Conservation (phyloP, 2,888 invertebrate genomes). For the Stegophylla sp. region DNA sequence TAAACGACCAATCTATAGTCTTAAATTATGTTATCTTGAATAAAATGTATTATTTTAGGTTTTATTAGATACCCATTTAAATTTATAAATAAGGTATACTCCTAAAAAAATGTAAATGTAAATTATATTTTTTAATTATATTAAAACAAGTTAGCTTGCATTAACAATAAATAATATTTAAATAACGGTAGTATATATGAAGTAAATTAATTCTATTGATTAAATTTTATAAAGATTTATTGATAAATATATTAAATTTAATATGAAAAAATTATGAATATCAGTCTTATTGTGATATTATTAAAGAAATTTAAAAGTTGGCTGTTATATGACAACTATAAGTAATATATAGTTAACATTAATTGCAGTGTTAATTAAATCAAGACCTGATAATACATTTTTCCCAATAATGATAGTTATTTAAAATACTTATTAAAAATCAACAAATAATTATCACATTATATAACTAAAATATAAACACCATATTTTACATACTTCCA, state of each 20-base stretch:
- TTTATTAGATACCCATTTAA: no score
- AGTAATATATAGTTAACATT: not conserved
- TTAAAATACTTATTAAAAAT: not conserved
- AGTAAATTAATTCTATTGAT: not conserved
- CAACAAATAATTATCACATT: not conserved
- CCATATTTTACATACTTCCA: constrained; percentile 54
- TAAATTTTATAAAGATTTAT: not conserved
- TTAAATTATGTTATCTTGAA: no score
- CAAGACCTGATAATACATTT: not conserved
- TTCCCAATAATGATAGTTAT: not conserved
- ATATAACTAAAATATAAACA: not conserved
- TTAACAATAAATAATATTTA: no score
- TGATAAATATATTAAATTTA: no score
- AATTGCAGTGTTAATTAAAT: not conserved
- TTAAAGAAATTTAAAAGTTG: not conserved
- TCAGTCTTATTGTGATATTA: not conserved
- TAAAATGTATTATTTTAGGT: no score
- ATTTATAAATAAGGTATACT: no score
- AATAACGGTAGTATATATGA: no score
- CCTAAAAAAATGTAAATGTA: no score
- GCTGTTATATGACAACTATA: not conserved
- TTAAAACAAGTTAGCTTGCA: no score
- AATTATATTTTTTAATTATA: no score
- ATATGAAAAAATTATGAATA: no score
- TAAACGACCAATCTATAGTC: no score